Base-by-base conservation (phyloP, 2,797 vertebrate species). In the Scleropages formosus region DNA sequence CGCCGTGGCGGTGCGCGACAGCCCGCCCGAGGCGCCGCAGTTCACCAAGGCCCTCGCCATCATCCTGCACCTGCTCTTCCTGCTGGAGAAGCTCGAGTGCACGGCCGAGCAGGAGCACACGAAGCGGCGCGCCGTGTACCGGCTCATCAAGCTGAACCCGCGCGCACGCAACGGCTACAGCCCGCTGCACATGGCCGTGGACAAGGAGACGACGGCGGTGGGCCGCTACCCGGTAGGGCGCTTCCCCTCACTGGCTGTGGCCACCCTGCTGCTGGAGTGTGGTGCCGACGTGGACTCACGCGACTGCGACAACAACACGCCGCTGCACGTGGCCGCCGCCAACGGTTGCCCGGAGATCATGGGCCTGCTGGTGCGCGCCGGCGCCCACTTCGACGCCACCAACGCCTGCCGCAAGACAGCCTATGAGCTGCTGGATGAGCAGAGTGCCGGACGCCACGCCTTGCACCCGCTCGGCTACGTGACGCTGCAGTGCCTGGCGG, bases 401-500 rank as follows among this genome's bases (percentile, higher is more conserved):
- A 98, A 98, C 0, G 94, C 95, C 73, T 94, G 92, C 85, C 93
- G 92, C 88, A 96, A 96, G 89, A 96, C 94, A 0, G 93, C 97
- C 51, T 95, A 93, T 0, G 94, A 98, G 88, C 92, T 98, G 84
- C 88, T 98, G 83, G 96, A 98, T 0, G 95, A 95, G 88, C 93
- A 94, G 87, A 92, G 94, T 80, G 88, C 93, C 46, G 92, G 93
- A 24, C 93, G 93, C 80, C 94, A 94, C 60, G 89, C 91, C 61
- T 88, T 98, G 76, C 95, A 94, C 86, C 96, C 97, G 0, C 94
- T 98, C 83, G 96, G 94, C 84, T 92, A 98, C 65, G 79, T 97
- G 84, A 96, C 94, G 79, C 93, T 98, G 80, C 97, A 98, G 95
- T 98, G 96, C 92, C 94, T 98, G 88, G 96, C 97, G 0, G 96